Conservation (phyloP, 2,888 invertebrate genomes). For the Drosophila kokeensis region DNA sequence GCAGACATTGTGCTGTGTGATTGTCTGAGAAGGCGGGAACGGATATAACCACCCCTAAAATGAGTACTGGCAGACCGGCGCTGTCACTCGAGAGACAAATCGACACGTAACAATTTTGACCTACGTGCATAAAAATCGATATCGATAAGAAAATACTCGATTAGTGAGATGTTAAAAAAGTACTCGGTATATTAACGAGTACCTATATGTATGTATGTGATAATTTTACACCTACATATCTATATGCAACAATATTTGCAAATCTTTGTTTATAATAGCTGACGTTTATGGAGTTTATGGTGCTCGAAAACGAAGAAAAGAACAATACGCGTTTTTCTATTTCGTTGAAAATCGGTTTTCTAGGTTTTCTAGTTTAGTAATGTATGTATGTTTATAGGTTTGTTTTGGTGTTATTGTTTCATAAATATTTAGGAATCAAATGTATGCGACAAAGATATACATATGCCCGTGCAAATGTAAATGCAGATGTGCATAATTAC, state of each 20-base stretch:
- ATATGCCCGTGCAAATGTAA: constrained; percentile 17
- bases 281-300: constrained; percentile 68
- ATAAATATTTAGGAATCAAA: constrained; percentile 43
- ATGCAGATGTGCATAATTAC: constrained; percentile 45
- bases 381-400: constrained; percentile 62
- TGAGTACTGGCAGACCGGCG: neutral
- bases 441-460: neutral
- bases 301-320: constrained; percentile 56
- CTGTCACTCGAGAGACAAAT: neutral
- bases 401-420: constrained; percentile 67
- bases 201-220: constrained; percentile 31
- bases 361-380: constrained; percentile 46
- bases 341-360: constrained; percentile 26
- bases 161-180: constrained; percentile 43
- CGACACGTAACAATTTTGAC: no score
- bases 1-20: neutral
- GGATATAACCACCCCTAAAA: neutral
- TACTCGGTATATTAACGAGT: constrained; percentile 45
- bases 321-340: constrained; percentile 35
- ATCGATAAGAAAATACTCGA: constrained; percentile 42
- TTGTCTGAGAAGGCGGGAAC: neutral
- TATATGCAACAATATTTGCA: constrained; percentile 68
- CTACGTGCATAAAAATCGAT: constrained; percentile 11
- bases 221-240: constrained; percentile 54
- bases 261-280: constrained; percentile 75